These are phyloP conservation scores for Smutsia gigantea DNA, from an alignment of 2,797 vertebrate species.

Conservation along the genomic window DNA sequence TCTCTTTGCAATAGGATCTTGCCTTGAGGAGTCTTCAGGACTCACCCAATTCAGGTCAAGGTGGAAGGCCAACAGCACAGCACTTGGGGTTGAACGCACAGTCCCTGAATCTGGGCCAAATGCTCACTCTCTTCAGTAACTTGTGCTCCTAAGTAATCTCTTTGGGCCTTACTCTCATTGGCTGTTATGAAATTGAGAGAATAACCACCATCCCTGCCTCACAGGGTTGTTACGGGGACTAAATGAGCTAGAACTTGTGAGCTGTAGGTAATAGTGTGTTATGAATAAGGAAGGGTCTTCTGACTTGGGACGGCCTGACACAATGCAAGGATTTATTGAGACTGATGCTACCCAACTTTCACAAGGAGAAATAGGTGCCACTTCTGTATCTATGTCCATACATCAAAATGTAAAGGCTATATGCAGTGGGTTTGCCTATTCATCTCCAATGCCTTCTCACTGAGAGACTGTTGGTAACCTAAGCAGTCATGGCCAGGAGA, in stretches of 20 bases:
- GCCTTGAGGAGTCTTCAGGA: neutral
- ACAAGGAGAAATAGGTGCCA: neutral
- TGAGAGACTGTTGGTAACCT: neutral
- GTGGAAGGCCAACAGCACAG: neutral
- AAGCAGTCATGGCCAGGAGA: neutral
- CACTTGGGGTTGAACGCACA: accelerated
- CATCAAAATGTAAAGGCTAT: neutral
- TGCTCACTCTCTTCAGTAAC: neutral
- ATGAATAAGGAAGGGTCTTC: neutral
- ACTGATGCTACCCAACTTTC: neutral
- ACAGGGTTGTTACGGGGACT: neutral
- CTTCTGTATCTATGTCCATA: neutral
- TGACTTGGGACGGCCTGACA: neutral
- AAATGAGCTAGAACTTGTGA: neutral
- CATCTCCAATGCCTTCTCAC: neutral
- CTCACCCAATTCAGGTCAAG: neutral
- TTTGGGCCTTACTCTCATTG: neutral
- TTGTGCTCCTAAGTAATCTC: neutral
- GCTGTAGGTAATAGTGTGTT: neutral
- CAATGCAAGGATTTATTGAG: neutral
- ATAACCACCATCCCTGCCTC: neutral
- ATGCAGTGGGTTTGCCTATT: neutral
- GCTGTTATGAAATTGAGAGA: neutral
- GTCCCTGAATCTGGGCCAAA: neutral
- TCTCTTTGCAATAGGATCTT: neutral